Base-by-base conservation (phyloP, 2,113 vertebrate species). In the Mastomys coucha region DNA sequence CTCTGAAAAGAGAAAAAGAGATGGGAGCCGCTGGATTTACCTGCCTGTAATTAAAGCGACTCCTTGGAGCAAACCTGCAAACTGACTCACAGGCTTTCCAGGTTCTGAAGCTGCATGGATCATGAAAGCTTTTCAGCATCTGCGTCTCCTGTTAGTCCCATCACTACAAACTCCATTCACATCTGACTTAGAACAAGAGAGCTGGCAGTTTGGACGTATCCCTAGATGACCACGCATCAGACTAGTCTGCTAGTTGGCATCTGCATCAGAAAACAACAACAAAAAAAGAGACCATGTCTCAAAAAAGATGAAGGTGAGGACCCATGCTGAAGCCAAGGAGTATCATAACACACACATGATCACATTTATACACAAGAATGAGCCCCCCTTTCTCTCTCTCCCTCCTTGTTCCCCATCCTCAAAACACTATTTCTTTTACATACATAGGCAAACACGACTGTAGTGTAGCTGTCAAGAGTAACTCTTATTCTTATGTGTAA, bases 1-100 rank as follows among this genome's bases (percentile, higher is more conserved):
- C 92, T 97, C 67, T 85, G 10, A 94, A 56, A 84, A 75, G 24
- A 42, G 76, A 95, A 73, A 84, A 85, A 93, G 73, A 70, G 92
- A 94, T 81, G 3, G n/a, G 53, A 49, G 49, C 12, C 63, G 28
- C 24, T 80, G 76, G 89, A 51, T 22, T 88, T 51, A 85, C 88
- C 78, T 88, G 65, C 6, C 33, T 17, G 13, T 26, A 76, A 82
- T 60, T 81, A 73, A 81, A 39, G 81, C 42, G n/a, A 42, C 56
- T 3, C 11, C 89, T 3, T 33, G 26, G 31, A 5, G 10, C 73
- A 60, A 92, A 49, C 42, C 93, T 75, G 10, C 36, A 67, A 24
- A 28, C 42, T 22, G 51, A 31, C 16, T 20, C 28, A 91, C 14
- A 36, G 80, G 60, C 69, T 28, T 42, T 72, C 3, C 0, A 2